These are phyloP conservation scores for Nomada lathburiana DNA, from an alignment of 2,888 invertebrate genomes.

Conservation along the genomic window DNA sequence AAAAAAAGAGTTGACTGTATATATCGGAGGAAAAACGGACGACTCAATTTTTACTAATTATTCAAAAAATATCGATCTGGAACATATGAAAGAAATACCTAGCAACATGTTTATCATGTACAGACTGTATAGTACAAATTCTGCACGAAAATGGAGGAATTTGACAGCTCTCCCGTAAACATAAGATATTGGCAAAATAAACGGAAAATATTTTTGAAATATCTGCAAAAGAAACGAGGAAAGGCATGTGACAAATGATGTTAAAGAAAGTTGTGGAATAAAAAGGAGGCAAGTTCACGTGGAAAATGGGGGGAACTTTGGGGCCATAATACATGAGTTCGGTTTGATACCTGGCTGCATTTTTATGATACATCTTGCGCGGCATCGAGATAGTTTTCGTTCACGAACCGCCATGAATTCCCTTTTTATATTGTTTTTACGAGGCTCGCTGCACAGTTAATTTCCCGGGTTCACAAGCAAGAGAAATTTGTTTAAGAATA, in stretches of 20 bases:
- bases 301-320: constrained; percentile 2
- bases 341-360: constrained; percentile 14
- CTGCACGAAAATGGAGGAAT: no score
- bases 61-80: no score
- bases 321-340: not conserved
- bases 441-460: constrained; percentile 24
- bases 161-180: no score
- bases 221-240: not conserved
- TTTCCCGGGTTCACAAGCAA: not conserved
- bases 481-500: constrained; percentile 14
- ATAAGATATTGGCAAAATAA: not conserved
- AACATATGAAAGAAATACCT: no score
- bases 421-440: constrained; percentile 3
- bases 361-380: constrained; percentile 6
- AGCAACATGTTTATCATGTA: no score
- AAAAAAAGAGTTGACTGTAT: no score
- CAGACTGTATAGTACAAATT: no score
- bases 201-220: no score
- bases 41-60: no score
- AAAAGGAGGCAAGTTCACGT: not conserved
- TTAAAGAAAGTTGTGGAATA: not conserved
- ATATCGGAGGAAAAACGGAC: no score
- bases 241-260: not conserved
- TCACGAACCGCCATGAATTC: not conserved
- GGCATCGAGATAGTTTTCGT: not conserved